phyloP scores from a whole-genome alignment of 2,113 vertebrate species.

The Calidris pygmaea region DNA sequence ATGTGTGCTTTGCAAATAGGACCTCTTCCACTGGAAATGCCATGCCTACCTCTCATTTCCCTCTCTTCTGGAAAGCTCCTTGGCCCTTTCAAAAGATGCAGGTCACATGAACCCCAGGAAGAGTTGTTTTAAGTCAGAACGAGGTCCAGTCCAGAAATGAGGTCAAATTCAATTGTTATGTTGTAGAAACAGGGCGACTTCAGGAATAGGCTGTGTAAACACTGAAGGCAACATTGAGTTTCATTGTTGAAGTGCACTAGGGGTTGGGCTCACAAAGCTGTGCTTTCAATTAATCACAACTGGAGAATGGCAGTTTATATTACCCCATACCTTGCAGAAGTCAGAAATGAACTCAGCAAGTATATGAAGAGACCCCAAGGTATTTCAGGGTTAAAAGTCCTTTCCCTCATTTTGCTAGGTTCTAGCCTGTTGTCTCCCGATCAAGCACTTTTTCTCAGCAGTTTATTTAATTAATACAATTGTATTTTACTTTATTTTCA shows the following conservation, averaged over 20 bases:
- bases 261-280: background rate
- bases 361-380: background rate
- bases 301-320: background rate
- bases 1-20: background rate
- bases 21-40: conserved; percentile 56
- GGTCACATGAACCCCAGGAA: background rate
- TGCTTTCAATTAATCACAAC: background rate
- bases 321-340: background rate
- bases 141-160: conserved; percentile 22
- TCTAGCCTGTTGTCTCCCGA: background rate
- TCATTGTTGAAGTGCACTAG: background rate
- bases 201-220: conserved; percentile 52
- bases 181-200: conserved; percentile 28
- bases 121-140: conserved; percentile 27
- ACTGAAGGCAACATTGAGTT: background rate
- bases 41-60: conserved; percentile 25
- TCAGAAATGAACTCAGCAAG: background rate
- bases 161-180: background rate
- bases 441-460: background rate
- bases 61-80: conserved; percentile 21
- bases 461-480: background rate
- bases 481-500: background rate
- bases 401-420: background rate
- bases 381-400: background rate
- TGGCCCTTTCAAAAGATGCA: background rate